Conservation (phyloP, 2,797 vertebrate species). For the Hipposideros larvatus region DNA sequence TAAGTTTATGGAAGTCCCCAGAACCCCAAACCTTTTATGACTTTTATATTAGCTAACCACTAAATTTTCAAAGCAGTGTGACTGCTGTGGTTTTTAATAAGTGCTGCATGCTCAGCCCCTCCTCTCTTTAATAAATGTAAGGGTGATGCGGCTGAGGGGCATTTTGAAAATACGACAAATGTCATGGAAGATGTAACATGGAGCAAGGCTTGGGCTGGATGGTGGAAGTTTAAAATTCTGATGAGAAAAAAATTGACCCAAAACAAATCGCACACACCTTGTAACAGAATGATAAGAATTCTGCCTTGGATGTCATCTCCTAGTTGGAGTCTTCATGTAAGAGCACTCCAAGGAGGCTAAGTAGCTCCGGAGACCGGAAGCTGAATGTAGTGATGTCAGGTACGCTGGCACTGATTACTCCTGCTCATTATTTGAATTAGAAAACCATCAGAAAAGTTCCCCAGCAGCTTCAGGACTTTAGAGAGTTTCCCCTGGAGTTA, state of each 20-base stretch:
- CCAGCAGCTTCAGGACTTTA: neutral
- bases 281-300: neutral
- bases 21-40: constrained; percentile 83
- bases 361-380: neutral
- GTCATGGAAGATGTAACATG: constrained; percentile 6
- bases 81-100: constrained; percentile 78
- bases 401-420: neutral
- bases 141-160: neutral
- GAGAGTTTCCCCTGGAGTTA: neutral
- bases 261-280: neutral
- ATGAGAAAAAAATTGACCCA: neutral
- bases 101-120: constrained; percentile 48
- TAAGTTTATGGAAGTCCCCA: constrained; percentile 85
- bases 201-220: neutral
- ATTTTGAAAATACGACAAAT: constrained; percentile 52
- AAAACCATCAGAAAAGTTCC: neutral
- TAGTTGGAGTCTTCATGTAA: neutral
- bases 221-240: constrained; percentile 50
- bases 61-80: constrained; percentile 84
- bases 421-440: neutral
- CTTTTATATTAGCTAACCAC: constrained; percentile 82
- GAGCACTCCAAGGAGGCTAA: neutral
- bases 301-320: neutral
- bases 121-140: constrained; percentile 53
- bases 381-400: neutral